Evolutionary conservation across 2,888 invertebrate genomes (phyloP), one percentile per base, ranked within the genome.

Genomic region (Operophtera brumata): DNA sequence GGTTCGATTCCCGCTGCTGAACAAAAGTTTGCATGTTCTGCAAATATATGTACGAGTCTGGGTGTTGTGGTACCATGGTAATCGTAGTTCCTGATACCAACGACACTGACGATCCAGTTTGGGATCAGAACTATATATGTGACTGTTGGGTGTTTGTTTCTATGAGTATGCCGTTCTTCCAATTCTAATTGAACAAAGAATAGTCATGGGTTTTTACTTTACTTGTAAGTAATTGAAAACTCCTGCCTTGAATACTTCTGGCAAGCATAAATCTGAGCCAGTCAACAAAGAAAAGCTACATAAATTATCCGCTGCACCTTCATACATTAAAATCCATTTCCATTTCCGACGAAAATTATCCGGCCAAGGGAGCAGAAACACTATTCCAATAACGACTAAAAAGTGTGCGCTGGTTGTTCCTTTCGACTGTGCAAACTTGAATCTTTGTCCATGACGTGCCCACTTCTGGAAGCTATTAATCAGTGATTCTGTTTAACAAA

Each of bases 401-500:
- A 61, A 64, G 65, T 70, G 63, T 66, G 63, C 62, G 61, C 55
- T 56, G 57, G 62, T 57, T 62, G 64, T 66, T 69, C 63, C 65
- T 61, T 62, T 64, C 58, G 62, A 65, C 59, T 65, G 67, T 65
- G 67, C 65, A 57, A 66, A 75, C 59, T 75, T 64, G 66, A 67
- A 67, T 73, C 63, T 64, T 71, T 66, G 67, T 60, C 65, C 71
- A 64, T 67, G 71, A 65, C 74, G 65, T 64, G 67, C 58, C 57
- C 62, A 70, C 62, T 66, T 68, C 52, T 59, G 65, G 65, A 58
- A 74, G 75, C 69, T 69, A 75, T 73, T 76, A 72, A 76, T 75
- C 71, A 71, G 68, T 65, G 71, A 72, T 73, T 73, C 67, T 73
- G 69, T 75, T 70, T 73, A 70, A 68, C 69, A 65, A 74, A 73